Percentiles rank a stretch among this genome's conserved stretches.
Evolutionary conservation across 2,888 invertebrate species (phyloP).

Genomic region (Melipona beecheii): DNA sequence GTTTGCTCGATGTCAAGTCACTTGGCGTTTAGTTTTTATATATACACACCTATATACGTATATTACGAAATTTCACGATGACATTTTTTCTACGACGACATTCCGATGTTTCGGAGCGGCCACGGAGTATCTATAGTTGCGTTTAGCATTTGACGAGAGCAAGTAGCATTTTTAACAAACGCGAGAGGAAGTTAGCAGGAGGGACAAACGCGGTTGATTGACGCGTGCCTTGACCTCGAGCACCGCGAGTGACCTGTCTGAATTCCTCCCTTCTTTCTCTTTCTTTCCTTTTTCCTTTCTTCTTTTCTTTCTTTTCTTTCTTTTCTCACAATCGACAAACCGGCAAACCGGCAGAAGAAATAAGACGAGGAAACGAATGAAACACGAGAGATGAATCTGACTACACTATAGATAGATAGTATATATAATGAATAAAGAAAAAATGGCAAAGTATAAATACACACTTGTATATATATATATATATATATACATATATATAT

Average conservation of each 20-base stretch:
- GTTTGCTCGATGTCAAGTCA: constrained; percentile 59
- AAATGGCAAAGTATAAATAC: constrained; percentile 75
- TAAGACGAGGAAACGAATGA: constrained; percentile 69
- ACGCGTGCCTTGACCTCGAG: constrained; percentile 67
- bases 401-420: constrained; percentile 80
- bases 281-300: constrained; percentile 49
- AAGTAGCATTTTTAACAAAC: constrained; percentile 25
- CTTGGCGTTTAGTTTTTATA: constrained; percentile 51
- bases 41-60: constrained; percentile 1
- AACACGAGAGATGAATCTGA: constrained; percentile 79
- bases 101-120: constrained; percentile 16
- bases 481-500: constrained; percentile 72
- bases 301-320: constrained; percentile 56
- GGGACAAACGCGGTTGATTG: constrained; percentile 9
- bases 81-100: constrained; percentile 44
- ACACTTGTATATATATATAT: constrained; percentile 72
- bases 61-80: constrained; percentile 18
- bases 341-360: constrained; percentile 63
- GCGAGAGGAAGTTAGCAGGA: constrained; percentile 15
- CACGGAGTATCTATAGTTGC: constrained; percentile 33
- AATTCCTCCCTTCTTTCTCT: not conserved
- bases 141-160: constrained; percentile 37
- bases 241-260: constrained; percentile 38
- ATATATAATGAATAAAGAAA: constrained; percentile 76
- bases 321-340: constrained; percentile 71